Base-by-base conservation (phyloP, 2,797 vertebrate genomes). In the Urophycis tenuis region DNA sequence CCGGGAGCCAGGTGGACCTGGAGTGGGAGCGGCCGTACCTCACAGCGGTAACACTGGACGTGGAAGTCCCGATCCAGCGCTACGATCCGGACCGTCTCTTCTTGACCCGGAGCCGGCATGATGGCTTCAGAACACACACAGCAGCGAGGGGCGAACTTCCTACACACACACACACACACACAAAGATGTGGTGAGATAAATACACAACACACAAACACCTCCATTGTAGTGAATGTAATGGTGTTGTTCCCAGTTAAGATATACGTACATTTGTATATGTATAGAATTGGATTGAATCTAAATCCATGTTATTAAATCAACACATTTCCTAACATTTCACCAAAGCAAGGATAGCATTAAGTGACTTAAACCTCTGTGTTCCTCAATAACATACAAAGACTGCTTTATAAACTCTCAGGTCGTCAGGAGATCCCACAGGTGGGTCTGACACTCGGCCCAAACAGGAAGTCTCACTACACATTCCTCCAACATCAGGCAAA, bases 51-150 rank as follows among this genome's bases (percentile, higher is more conserved):
- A 89, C 98, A 99, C 80, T 97, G 95, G 84, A 99, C 96, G 0
- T 99, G 98, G 92, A 99, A 99, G 88, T 99, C 97, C 0, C 96
- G 95, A 86, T 99, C 98, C 89, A 99, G 90, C 73, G 98, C 98
- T 79, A 99, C 98, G 17, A 99, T 99, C 34, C 96, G 96, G 70
- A 99, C 95, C 0, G 98, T 99, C 90, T 99, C 98, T 90, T 99
- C 98, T 89, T 99, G 97, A 45, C 98, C 98, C 0, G 95, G 95
- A 6, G 96, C 95, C 0, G 97, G 98, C 98, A 99, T 99, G 82
- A 99, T 99, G 30, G 98, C 94, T 84, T 96, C 96, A 78, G 92
- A 94, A 86, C 98, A 99, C 87, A 99, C 97, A 6, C 95, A 98
- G 91, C 98, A 99, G 64, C 98, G 95, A 0, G 98, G 98, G 10